phyloP scores from a whole-genome alignment of 2,888 invertebrate species.

The Watsonalla binaria region DNA sequence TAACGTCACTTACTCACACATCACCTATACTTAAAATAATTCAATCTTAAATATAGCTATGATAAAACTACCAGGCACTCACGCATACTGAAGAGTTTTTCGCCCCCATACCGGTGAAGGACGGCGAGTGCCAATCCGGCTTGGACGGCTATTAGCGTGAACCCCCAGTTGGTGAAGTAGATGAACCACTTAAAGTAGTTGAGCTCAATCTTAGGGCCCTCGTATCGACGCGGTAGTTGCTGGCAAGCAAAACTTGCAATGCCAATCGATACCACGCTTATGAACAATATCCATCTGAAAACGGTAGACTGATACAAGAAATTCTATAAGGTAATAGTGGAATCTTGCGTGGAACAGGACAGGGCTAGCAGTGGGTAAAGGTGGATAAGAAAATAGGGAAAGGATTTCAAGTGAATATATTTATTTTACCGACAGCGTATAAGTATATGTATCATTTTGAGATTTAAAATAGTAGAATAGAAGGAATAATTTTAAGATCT shows the following conservation, averaged over 20 bases:
- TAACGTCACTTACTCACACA: too few species aligned
- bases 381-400: too few species aligned
- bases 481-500: too few species aligned
- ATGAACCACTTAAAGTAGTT: constrained; percentile 83
- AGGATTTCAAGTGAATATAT: too few species aligned
- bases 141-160: constrained; percentile 77
- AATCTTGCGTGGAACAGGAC: too few species aligned
- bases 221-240: constrained; percentile 51
- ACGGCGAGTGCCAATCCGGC: constrained; percentile 74
- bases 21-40: not conserved
- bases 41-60: not conserved
- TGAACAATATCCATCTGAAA: constrained; percentile 75
- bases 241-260: constrained; percentile 68
- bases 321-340: too few species aligned
- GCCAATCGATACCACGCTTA: constrained; percentile 65
- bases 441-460: too few species aligned
- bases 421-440: too few species aligned
- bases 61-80: constrained; percentile 25
- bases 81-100: constrained; percentile 48
- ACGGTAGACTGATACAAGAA: not conserved
- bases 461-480: too few species aligned
- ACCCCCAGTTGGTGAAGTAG: constrained; percentile 87
- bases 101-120: constrained; percentile 62
- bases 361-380: too few species aligned
- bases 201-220: constrained; percentile 51